Evolutionary conservation across 1,140 invertebrate species (phyloP).

Genomic region (Camponotus floridanus): DNA sequence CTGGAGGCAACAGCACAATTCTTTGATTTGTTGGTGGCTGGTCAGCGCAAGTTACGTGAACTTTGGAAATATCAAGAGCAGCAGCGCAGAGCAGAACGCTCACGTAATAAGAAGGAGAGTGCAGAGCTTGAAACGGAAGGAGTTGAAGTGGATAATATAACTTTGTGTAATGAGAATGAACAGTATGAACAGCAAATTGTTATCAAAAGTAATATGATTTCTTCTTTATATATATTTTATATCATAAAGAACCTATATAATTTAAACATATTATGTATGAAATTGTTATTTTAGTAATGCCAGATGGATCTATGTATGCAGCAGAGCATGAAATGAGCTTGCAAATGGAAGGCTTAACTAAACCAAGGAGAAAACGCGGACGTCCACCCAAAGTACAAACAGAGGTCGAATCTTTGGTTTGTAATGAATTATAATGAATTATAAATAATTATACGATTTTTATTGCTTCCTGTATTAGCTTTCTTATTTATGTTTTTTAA

Average conservation of each 20-base stretch:
- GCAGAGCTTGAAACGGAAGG: conserved; percentile 64
- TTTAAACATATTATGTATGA: conserved; percentile 9
- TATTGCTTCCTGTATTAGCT: conserved; percentile 7
- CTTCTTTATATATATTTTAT: not conserved
- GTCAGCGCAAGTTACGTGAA: conserved; percentile 88
- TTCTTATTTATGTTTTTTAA: conserved; percentile 61
- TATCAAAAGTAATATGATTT: conserved; percentile 83
- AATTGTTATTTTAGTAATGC: conserved; percentile 81
- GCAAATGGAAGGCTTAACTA: conserved; percentile 89
- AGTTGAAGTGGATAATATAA: conserved; percentile 64
- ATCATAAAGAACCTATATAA: conserved; percentile 12
- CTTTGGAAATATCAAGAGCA: conserved; percentile 85
- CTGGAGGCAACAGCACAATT: conserved; percentile 91
- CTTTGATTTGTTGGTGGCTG: conserved; percentile 89
- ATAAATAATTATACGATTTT: not conserved
- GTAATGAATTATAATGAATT: conserved; percentile 53
- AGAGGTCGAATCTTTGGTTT: conserved; percentile 82
- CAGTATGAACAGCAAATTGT: conserved; percentile 84
- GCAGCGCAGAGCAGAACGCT: conserved; percentile 75
- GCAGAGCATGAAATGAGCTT: conserved; percentile 87
- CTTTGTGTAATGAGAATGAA: conserved; percentile 75
- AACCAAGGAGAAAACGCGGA: conserved; percentile 89
- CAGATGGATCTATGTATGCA: conserved; percentile 87
- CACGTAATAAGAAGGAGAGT: conserved; percentile 73
- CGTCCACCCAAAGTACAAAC: conserved; percentile 88